These are phyloP conservation scores for Megaceryle torquata DNA, from an alignment of 2,113 vertebrate genomes.

Conservation along the genomic window DNA sequence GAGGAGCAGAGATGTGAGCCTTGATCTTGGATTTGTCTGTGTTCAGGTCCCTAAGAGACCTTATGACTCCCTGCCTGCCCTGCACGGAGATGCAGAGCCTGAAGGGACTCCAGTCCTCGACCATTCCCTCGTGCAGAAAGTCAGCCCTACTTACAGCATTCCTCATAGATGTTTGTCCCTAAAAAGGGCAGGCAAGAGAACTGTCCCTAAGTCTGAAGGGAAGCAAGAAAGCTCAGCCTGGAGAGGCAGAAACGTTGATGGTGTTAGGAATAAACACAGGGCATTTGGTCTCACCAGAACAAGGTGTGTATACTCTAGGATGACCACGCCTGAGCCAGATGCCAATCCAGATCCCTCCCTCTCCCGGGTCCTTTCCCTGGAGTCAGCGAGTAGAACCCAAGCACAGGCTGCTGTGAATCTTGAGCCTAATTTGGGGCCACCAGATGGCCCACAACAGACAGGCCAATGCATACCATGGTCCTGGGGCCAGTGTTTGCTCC, in stretches of 20 bases:
- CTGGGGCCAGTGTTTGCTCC: background rate
- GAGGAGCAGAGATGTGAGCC: background rate
- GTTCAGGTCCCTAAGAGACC: background rate
- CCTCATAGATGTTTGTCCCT: background rate
- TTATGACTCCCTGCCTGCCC: background rate
- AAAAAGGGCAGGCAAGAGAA: background rate
- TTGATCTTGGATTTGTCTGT: background rate
- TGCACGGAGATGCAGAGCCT: no score
- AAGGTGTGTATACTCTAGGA: background rate
- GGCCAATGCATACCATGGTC: rapidly evolving
- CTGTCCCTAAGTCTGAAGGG: background rate
- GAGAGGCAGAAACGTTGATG: rapidly evolving
- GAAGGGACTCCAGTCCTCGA: background rate
- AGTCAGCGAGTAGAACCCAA: background rate
- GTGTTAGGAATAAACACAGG: background rate
- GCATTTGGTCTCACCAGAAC: background rate
- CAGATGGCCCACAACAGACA: background rate
- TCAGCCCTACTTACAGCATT: background rate
- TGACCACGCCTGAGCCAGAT: rapidly evolving
- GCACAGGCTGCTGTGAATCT: background rate
- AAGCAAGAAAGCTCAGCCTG: background rate
- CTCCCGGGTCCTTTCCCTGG: background rate
- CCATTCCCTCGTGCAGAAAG: background rate
- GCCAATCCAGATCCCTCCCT: background rate
- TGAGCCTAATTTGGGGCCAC: background rate